Base-by-base conservation (phyloP, 1,140 invertebrate species). In the Xylocopa sonorina region DNA sequence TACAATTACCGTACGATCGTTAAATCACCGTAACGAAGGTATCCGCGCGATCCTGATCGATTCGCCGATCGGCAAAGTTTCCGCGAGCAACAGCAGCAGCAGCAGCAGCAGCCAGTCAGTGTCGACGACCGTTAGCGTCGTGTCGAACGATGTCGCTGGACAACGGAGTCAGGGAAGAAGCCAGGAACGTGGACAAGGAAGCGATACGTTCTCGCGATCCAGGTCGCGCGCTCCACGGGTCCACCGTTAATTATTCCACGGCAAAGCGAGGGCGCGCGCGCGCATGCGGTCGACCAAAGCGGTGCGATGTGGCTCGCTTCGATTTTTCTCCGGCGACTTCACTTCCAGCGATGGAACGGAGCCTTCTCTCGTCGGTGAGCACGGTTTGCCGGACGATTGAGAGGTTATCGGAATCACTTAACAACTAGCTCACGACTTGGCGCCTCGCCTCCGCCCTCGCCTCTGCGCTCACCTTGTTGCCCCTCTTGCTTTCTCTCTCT, bases 381-480 rank as follows among this genome's bases (percentile, higher is more conserved):
- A 51, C 84, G n/a, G 76, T 83, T 78, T 50, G 82, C 82, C 80
- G 85, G 81, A 86, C 90, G 91, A 92, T 92, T 92, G 88, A 91
- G 89, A 90, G 92, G 89, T 92, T 92, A 92, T 92, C 91, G 87
- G 89, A 90, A 91, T 91, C 90, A 89, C 88, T 92, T 92, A 92
- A 91, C 90, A 90, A 91, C 87, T 82, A 87, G 82, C 90, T 92
- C 92, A 92, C 91, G 92, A 92, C 88, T 91, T 90, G 89, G 90
- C 91, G 89, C 91, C 88, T 90, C 82, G 80, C 79, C 87, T 83
- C 83, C 86, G 73, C 81, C 76, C 71, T 69, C 72, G 64, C 79
- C 77, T 53, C 67, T 34, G 46, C 74, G 78, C 62, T 73, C 63
- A n/a, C n/a, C n/a, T n/a, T n/a, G n/a, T n/a, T n/a, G n/a, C n/a